Percentiles rank a stretch among this genome's conserved stretches.
Conservation (phyloP, 1,140 invertebrate species). For the Fopius arisanus region DNA sequence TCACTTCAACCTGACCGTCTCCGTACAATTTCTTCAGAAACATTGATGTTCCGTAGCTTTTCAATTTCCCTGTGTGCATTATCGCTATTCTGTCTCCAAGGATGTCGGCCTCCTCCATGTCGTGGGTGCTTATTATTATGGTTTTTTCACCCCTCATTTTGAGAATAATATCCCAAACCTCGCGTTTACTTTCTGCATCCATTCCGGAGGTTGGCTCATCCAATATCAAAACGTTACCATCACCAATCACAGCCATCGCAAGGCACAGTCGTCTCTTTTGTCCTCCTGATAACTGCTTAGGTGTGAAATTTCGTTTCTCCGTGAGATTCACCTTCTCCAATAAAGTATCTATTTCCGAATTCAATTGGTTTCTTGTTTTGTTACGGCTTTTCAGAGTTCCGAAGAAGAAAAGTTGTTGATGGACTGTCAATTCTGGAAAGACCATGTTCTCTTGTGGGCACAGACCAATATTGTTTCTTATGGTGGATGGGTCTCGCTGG, state of each 20-base stretch:
- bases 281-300: constrained; percentile 72
- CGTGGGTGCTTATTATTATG: constrained; percentile 94
- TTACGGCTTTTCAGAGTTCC: constrained; percentile 64
- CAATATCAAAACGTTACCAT: constrained; percentile 73
- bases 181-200: constrained; percentile 90
- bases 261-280: constrained; percentile 76
- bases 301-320: constrained; percentile 67
- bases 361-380: constrained; percentile 44
- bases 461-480: constrained; percentile 72
- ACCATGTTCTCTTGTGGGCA: constrained; percentile 97
- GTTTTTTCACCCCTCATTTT: constrained; percentile 73
- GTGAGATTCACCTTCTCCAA: constrained; percentile 67
- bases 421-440: constrained; percentile 88
- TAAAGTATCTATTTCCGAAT: constrained; percentile 56
- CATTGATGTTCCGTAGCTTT: constrained; percentile 85
- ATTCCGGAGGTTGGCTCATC: constrained; percentile 96
- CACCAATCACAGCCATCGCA: constrained; percentile 72
- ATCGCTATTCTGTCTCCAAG: constrained; percentile 93
- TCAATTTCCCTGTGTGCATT: constrained; percentile 81
- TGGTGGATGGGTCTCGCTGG: constrained; percentile 58
- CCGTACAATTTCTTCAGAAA: constrained; percentile 89
- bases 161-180: constrained; percentile 86
- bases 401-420: constrained; percentile 90
- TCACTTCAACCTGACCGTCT: constrained; percentile 64
- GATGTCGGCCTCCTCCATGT: constrained; percentile 97